Percentiles rank a stretch among this genome's conserved stretches.
phyloP scores from a whole-genome alignment of 1,140 invertebrate species.

The Cecropterus lyciades region DNA sequence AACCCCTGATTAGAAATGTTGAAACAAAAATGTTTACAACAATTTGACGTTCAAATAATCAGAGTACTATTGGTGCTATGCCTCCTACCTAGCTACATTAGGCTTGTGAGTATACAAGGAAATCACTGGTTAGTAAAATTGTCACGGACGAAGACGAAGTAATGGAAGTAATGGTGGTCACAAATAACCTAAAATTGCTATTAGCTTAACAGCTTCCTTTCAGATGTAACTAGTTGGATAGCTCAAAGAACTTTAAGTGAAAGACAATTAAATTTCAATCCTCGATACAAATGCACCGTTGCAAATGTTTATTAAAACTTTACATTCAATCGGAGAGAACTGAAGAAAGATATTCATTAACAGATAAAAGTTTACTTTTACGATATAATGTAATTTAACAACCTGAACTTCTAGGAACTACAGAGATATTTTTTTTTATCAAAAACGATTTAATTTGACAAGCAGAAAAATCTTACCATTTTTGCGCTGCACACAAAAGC shows the following conservation, averaged over 20 bases:
- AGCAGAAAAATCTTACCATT: slow-evolving; percentile 53
- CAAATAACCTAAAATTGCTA: slow-evolving; percentile 10
- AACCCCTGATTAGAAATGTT: not conserved
- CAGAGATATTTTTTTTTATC: not conserved
- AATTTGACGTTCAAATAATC: not conserved
- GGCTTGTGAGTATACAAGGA: slow-evolving; percentile 15
- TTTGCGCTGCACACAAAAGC: slow-evolving; percentile 68
- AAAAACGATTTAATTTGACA: not conserved
- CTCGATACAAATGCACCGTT: not conserved
- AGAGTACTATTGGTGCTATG: too few species aligned
- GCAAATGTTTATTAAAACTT: slow-evolving; percentile 17
- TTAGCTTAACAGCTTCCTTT: slow-evolving; percentile 6
- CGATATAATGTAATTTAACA: not conserved
- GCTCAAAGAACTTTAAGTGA: not conserved
- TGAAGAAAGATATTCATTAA: not conserved
- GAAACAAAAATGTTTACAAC: not conserved
- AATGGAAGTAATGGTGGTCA: slow-evolving; percentile 6
- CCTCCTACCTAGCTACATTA: not conserved
- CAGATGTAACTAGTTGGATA: not conserved
- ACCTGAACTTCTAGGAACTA: not conserved
- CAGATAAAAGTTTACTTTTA: not conserved
- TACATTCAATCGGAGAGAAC: slow-evolving; percentile 4
- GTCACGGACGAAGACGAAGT: slow-evolving; percentile 1
- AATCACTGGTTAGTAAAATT: slow-evolving; percentile 16
- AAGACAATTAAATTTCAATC: slow-evolving; percentile 17